Conservation (phyloP, 2,113 vertebrate genomes). For the Progne subis region DNA sequence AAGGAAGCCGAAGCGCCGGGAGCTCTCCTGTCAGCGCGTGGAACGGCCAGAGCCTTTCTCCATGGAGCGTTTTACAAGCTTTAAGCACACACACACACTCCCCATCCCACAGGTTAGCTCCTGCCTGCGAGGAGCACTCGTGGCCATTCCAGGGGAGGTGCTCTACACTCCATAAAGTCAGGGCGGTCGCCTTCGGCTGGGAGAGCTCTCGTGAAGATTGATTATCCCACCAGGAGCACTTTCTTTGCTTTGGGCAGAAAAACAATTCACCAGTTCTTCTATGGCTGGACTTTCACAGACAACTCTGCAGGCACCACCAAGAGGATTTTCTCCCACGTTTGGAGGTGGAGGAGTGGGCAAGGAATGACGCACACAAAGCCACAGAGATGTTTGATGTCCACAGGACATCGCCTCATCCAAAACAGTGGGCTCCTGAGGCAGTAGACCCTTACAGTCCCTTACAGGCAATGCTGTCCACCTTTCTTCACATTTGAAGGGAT, state of each 20-base stretch:
- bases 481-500: not conserved
- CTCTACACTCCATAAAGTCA: slow-evolving; percentile 20
- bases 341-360: not conserved
- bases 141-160: not conserved
- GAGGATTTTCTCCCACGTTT: not conserved
- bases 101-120: not conserved
- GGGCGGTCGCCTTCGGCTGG: not conserved
- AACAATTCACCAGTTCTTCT: not conserved
- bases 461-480: not conserved
- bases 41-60: not conserved
- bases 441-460: not conserved
- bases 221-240: not conserved
- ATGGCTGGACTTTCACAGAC: not conserved
- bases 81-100: not conserved
- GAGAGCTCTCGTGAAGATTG: not conserved
- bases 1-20: not conserved
- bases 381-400: not conserved
- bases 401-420: not conserved
- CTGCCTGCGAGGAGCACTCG: not conserved
- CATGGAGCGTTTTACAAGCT: not conserved
- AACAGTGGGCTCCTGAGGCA: not conserved
- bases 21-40: not conserved
- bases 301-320: not conserved
- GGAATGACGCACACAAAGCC: accelerated
- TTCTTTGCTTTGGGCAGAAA: not conserved